A percentile compares a stretch with the other conserved stretches of the same genome.
Evolutionary conservation across 2,113 vertebrate genomes (phyloP).

Genomic region (Coturnix japonica): DNA sequence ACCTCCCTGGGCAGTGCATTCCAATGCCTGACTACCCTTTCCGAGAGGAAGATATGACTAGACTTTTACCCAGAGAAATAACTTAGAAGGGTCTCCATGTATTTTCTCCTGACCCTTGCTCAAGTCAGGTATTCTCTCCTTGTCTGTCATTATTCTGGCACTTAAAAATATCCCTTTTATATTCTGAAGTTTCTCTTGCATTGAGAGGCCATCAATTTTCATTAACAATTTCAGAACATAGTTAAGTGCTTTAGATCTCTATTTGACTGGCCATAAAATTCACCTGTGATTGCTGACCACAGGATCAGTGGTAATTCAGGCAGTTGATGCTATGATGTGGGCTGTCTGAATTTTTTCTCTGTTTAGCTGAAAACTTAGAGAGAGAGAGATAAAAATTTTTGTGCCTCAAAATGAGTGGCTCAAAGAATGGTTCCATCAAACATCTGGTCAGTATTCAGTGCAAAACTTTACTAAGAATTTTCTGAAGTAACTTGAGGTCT

Average conservation of each 20-base stretch:
- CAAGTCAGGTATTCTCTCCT: neutral
- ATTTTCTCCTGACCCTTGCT: neutral
- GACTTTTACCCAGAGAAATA: neutral
- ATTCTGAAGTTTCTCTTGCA: neutral
- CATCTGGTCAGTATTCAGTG: conserved; percentile 3
- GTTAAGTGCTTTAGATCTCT: neutral
- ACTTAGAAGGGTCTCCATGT: neutral
- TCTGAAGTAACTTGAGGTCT: neutral
- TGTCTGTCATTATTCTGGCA: neutral
- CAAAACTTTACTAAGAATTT: neutral
- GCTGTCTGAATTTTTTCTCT: neutral
- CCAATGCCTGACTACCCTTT: no score
- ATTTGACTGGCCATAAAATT: neutral
- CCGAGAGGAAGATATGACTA: no score
- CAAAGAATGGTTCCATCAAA: neutral
- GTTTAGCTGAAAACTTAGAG: neutral
- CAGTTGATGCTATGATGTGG: neutral
- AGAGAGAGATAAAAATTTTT: conserved; percentile 2
- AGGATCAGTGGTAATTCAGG: neutral
- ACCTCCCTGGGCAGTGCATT: no score
- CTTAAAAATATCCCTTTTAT: neutral
- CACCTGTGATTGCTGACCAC: neutral
- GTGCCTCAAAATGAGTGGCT: neutral
- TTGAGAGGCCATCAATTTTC: neutral
- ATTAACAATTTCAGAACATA: neutral